Base-by-base conservation (phyloP, 2,113 vertebrate genomes). In the Ondatra zibethicus region DNA sequence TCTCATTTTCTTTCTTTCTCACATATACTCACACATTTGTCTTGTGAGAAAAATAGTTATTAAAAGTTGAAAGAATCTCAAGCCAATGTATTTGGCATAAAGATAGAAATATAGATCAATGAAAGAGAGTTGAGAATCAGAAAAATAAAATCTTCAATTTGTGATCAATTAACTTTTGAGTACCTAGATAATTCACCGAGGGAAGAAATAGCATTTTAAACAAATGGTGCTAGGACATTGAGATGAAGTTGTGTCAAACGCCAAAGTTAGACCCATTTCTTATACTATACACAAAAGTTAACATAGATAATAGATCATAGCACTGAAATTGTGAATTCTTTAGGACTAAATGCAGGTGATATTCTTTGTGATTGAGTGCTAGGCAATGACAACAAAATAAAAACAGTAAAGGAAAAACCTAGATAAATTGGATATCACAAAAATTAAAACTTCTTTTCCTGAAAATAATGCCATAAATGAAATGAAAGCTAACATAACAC, bases 1-100 rank as follows among this genome's bases (percentile, higher is more conserved):
- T 96, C 47, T 93, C 92, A 96, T 96, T 96, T 96, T 94, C 88
- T 91, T 80, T 91, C 68, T 92, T 85, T 96, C 94, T 96, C 91
- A 93, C 75, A 90, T 92, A 78, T 5, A 45, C 63, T 96, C 92
- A 97, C 88, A 97, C 88, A 93, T 96, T 96, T 95, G 47, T 96
- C 95, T 90, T 92, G 68, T 23, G 52, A 92, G 92, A 96, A 96
- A 95, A 97, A 85, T 66, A 76, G 52, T 93, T 95, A 96, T 93
- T 96, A 95, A 95, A 93, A 93, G 89, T 93, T 93, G 86, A 97
- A 97, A 93, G 70, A 84, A 39, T 93, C 55, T 92, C 27, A 86
- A 95, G 84, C 45, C 42, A 78, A 68, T 88, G 45, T 78, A 47
- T 52, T 73, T 73, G 45, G 33, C 13, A 70, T 77, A 89, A 94